A percentile compares a stretch with the other conserved stretches of the same genome.
Conservation (phyloP, 2,888 invertebrate genomes). For the Ypsolopha sequella region DNA sequence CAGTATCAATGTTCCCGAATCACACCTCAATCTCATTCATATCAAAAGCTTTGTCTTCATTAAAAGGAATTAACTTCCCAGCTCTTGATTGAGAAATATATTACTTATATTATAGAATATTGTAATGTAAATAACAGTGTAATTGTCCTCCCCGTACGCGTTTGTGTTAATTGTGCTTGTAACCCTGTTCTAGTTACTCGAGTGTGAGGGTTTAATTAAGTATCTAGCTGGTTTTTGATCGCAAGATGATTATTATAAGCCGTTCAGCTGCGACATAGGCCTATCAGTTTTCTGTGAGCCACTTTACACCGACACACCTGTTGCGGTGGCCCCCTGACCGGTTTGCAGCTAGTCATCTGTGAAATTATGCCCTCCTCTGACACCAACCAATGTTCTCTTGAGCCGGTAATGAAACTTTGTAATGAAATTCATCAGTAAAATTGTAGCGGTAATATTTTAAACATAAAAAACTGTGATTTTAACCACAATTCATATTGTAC, state of each 20-base stretch:
- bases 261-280: not conserved
- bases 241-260: not conserved
- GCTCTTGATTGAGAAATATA: too few species aligned
- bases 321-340: conserved; percentile 45
- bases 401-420: too few species aligned
- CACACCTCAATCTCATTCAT: not conserved
- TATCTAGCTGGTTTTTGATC: not conserved
- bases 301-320: conserved; percentile 33
- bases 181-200: not conserved
- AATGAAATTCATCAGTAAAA: too few species aligned
- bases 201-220: not conserved
- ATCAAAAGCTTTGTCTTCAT: not conserved
- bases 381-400: too few species aligned
- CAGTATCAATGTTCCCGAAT: conserved; percentile 22
- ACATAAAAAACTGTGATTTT: not conserved
- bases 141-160: too few species aligned
- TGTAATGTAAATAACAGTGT: too few species aligned
- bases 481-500: not conserved
- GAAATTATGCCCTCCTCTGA: conserved; percentile 55
- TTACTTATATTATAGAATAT: too few species aligned
- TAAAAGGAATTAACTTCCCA: too few species aligned
- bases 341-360: conserved; percentile 49
- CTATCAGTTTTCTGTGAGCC: not conserved
- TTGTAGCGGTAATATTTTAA: not conserved
- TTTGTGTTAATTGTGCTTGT: not conserved